phyloP scores from a whole-genome alignment of 2,797 vertebrate species.

The Labroides dimidiatus region DNA sequence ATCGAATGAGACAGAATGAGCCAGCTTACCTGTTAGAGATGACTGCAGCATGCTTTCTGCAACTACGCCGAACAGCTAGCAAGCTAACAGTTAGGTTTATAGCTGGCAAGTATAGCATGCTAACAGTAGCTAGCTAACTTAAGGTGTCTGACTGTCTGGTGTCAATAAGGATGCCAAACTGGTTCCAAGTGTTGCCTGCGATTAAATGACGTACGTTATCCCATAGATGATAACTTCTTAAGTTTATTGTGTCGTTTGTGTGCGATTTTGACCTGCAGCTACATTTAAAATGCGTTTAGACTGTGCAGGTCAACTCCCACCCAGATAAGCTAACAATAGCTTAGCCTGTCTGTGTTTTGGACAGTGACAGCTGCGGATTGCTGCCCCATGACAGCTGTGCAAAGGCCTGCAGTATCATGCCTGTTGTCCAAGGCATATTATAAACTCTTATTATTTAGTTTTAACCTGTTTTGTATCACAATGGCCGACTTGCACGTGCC shows the following conservation, averaged over 20 bases:
- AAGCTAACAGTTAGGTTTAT: background rate
- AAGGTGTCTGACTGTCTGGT: constrained; percentile 36
- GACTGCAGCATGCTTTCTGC: constrained; percentile 4
- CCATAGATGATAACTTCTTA: background rate
- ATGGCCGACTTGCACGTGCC: background rate
- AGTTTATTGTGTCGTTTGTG: background rate
- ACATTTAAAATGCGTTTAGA: constrained; percentile 8
- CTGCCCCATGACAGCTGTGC: constrained; percentile 60
- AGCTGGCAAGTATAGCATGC: constrained; percentile 40
- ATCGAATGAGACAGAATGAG: background rate
- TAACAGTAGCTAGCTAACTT: constrained; percentile 65
- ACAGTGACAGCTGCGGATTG: constrained; percentile 76
- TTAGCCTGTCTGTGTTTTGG: constrained; percentile 74
- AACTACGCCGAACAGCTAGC: constrained; percentile 9
- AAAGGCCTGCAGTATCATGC: constrained; percentile 60
- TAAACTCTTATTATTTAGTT: background rate
- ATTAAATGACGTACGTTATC: background rate
- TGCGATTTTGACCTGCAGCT: background rate
- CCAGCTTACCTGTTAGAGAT: background rate
- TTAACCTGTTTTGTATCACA: background rate
- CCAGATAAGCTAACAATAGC: constrained; percentile 76
- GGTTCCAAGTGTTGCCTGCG: background rate
- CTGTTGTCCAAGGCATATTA: background rate
- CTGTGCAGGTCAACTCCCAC: constrained; percentile 53
- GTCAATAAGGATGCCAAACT: constrained; percentile 5